Evolutionary conservation across 2,113 vertebrate species (phyloP).

Genomic region (Okapia johnstoni): DNA sequence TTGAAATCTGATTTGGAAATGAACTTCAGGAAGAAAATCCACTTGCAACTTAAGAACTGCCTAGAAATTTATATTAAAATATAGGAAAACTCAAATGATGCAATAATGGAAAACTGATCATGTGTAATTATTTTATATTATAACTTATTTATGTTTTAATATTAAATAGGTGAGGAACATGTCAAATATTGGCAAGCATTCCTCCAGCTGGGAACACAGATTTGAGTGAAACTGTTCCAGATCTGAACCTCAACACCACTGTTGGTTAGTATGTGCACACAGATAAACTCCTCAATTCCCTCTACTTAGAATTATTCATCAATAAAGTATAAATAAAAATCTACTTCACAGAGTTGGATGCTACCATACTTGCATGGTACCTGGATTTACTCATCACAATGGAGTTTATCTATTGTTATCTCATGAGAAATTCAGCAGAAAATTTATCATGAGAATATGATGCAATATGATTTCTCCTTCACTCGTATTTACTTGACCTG

Average conservation of each 20-base stretch:
- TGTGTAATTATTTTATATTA: not conserved
- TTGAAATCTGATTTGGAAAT: not conserved
- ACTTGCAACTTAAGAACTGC: not conserved
- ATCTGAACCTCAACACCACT: not conserved
- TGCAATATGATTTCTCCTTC: not conserved
- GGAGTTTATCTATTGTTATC: not conserved
- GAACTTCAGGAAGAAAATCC: not conserved
- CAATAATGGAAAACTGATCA: not conserved
- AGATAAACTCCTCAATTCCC: not conserved
- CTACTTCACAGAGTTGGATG: not conserved
- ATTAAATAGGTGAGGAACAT: not conserved
- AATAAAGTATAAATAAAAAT: not conserved
- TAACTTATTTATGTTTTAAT: not conserved
- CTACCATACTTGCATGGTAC: not conserved
- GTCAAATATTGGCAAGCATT: not conserved
- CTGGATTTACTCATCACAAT: not conserved
- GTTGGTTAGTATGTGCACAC: not conserved
- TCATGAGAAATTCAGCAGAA: not conserved
- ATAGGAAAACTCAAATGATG: not conserved
- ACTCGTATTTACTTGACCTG: not conserved
- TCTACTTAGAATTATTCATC: not conserved
- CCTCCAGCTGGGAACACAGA: not conserved
- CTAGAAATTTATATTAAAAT: not conserved
- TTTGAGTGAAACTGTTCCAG: not conserved
- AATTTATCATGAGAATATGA: not conserved